Evolutionary conservation across 1,140 invertebrate genomes (phyloP), one percentile per base, ranked within the genome.

Genomic region (Bombus balteatus): DNA sequence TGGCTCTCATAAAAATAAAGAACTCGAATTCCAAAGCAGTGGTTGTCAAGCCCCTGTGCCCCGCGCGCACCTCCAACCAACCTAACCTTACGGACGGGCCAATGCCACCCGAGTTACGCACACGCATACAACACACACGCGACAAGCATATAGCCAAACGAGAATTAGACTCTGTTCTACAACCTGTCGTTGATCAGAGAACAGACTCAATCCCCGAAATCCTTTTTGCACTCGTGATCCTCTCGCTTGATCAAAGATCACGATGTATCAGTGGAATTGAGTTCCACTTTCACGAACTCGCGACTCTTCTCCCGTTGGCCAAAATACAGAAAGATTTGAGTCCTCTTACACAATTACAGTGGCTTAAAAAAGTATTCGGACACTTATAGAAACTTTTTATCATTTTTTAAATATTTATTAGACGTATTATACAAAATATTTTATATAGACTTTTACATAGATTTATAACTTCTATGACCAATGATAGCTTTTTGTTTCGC

Each of bases 1-100:
- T 86, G 85, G 80, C 90, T 92, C 92, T 90, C 89, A 83, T 93
- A 92, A 92, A 93, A 92, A 93, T 93, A 92, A 93, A 93, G 91
- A 91, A 92, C 83, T 91, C 90, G 88, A 93, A 93, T 93, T 93
- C 92, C 92, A 91, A 90, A 92, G 90, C 92, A 93, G 92, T 92
- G 92, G 91, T 91, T 92, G 91, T 92, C 92, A 92, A 90, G 83
- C 86, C 82, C 81, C 28, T 47, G 32, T 71, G 66, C 62, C 81
- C 28, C 37, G 28, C 83, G 66, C 70, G 57, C 62, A 57, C 57
- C 25, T 78, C 9, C 28, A 47, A n/a, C 22, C 13, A 39, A 66
- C 77, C 78, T 88, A 85, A 76, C 78, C 79, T 85, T 86, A 81
- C 57, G 70, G 62, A 84, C 74, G 41, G 59, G 39, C 76, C 77